These are phyloP conservation scores for Sycobia sp. DNA, from an alignment of 1,140 invertebrate species.

Conservation along the genomic window DNA sequence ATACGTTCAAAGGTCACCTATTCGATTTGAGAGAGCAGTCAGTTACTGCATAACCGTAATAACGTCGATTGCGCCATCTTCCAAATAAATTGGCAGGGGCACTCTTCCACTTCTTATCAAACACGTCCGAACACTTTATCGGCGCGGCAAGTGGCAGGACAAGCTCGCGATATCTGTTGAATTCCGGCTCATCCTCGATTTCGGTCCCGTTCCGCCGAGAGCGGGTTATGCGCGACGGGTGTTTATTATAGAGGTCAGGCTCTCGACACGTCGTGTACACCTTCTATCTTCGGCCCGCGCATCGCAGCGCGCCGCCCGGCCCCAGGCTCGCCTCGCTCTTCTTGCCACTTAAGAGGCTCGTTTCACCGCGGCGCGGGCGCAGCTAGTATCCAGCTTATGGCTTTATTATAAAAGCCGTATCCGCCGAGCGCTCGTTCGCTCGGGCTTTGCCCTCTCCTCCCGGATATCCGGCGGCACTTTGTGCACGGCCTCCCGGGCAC, in stretches of 20 bases:
- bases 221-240: background rate
- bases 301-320: too few relatives aligned
- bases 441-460: background rate
- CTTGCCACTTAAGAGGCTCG: conserved; percentile 38
- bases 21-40: too few relatives aligned
- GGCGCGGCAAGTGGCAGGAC: background rate
- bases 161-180: conserved; percentile 9
- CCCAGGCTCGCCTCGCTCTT: background rate
- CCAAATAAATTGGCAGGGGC: too few relatives aligned
- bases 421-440: conserved; percentile 6
- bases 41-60: too few relatives aligned
- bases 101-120: too few relatives aligned
- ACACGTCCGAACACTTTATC: conserved; percentile 2
- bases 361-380: conserved; percentile 15
- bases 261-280: background rate
- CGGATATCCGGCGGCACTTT: conserved; percentile 28
- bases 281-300: background rate
- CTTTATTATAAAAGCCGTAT: conserved; percentile 47
- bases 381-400: conserved; percentile 40
- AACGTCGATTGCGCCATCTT: too few relatives aligned
- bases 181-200: background rate
- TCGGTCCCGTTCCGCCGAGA: background rate
- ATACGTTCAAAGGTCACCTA: too few relatives aligned
- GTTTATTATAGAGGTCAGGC: too few relatives aligned
- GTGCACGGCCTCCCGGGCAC: conserved; percentile 25